Conservation (phyloP, 2,113 vertebrate genomes). For the Poeciliopsis turrubarensis region DNA sequence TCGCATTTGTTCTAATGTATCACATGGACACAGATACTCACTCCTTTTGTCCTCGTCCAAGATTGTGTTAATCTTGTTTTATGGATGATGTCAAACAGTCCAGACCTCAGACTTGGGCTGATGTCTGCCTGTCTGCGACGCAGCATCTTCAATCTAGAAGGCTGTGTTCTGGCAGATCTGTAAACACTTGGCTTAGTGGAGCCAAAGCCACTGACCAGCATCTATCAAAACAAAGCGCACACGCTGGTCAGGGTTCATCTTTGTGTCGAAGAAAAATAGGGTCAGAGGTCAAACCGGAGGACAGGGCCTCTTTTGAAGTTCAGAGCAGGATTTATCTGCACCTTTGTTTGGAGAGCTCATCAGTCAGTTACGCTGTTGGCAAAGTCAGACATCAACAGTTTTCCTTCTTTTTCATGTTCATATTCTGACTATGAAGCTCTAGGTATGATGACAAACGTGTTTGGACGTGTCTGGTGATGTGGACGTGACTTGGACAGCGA, state of each 20-base stretch:
- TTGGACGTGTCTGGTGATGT: constrained; percentile 42
- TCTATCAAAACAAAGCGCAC: constrained; percentile 59
- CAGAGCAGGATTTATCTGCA: constrained; percentile 1
- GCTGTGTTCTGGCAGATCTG: constrained; percentile 52
- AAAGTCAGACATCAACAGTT: neutral
- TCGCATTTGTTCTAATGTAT: neutral
- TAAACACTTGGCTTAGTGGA: constrained; percentile 64
- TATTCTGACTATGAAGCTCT: constrained; percentile 25
- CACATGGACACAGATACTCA: constrained; percentile 17
- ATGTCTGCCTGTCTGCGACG: constrained; percentile 35
- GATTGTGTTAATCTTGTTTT: constrained; percentile 21
- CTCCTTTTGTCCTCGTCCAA: neutral
- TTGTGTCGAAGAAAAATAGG: constrained; percentile 37
- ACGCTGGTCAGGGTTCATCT: constrained; percentile 18
- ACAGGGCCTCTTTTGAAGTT: constrained; percentile 38
- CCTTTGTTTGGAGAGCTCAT: constrained; percentile 1
- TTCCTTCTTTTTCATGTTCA: constrained; percentile 9
- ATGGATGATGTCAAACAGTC: constrained; percentile 29
- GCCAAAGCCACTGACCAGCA: constrained; percentile 48
- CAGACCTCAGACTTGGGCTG: constrained; percentile 33
- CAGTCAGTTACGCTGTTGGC: neutral
- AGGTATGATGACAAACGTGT: constrained; percentile 28
- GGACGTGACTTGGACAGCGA: constrained; percentile 66
- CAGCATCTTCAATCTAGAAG: constrained; percentile 48
- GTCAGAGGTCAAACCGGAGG: constrained; percentile 31